A percentile compares a stretch with the other conserved stretches of the same genome.
These are phyloP conservation scores for Doryteuthis pealeii DNA, from an alignment of 1,140 invertebrate species.

Conservation along the genomic window DNA sequence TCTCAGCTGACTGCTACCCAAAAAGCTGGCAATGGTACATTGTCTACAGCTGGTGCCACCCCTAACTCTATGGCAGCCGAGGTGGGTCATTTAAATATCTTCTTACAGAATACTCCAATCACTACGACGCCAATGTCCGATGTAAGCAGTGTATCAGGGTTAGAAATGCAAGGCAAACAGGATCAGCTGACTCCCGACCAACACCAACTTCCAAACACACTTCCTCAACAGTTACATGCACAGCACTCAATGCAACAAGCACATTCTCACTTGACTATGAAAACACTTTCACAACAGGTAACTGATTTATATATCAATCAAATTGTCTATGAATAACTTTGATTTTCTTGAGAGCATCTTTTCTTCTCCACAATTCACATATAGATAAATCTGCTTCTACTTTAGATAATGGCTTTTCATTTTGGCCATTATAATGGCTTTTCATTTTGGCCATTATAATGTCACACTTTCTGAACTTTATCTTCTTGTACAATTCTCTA, in stretches of 20 bases:
- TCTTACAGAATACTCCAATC: slow-evolving; percentile 8
- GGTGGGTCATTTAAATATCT: slow-evolving; percentile 1
- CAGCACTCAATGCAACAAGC: slow-evolving; percentile 13
- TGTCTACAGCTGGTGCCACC: not conserved
- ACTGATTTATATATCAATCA: not conserved
- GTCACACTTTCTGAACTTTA: no score
- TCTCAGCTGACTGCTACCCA: slow-evolving; percentile 31
- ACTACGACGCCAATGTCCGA: slow-evolving; percentile 7
- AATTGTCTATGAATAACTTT: not conserved
- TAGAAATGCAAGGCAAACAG: not conserved
- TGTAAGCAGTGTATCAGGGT: not conserved
- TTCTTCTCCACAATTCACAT: no score
- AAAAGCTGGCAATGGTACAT: slow-evolving; percentile 17
- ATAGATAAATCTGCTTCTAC: no score
- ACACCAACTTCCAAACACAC: slow-evolving; percentile 15
- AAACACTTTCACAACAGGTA: slow-evolving; percentile 5
- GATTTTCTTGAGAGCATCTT: no score
- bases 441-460: no score
- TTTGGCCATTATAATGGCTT: no score
- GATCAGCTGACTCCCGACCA: slow-evolving; percentile 14
- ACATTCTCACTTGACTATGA: not conserved
- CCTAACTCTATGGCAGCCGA: not conserved
- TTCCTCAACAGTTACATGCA: not conserved
- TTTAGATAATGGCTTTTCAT: no score
- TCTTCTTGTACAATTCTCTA: no score